Evolutionary conservation across 2,888 invertebrate species (phyloP).

Genomic region (Bellardia pandia): DNA sequence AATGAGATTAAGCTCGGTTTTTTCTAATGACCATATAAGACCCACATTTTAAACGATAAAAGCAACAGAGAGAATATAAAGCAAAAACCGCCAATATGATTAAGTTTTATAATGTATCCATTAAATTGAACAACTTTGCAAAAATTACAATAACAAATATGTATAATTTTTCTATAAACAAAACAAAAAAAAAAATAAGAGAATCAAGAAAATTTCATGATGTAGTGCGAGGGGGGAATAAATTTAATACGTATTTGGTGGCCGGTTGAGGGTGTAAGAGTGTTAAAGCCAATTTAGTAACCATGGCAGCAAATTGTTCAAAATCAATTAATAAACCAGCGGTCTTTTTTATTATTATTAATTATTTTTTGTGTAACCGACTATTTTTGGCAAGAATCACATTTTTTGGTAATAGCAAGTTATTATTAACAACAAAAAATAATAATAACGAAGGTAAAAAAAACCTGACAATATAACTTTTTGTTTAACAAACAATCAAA

Average conservation of each 20-base stretch:
- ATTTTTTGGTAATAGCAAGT: conserved; percentile 6
- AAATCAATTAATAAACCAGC: not conserved
- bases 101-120: not conserved
- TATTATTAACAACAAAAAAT: not conserved
- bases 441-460: not conserved
- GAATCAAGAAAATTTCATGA: not conserved
- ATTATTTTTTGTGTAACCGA: not conserved
- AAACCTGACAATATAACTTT: not conserved
- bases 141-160: not conserved
- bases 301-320: not conserved
- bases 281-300: not conserved
- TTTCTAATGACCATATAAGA: conserved; percentile 8
- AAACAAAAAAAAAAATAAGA: not conserved
- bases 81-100: not conserved
- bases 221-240: too few species aligned
- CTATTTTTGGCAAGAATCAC: conserved; percentile 1
- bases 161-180: not conserved
- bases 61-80: not conserved
- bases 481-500: not conserved
- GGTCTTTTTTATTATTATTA: not conserved
- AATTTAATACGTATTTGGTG: too few species aligned
- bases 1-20: not conserved
- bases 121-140: not conserved
- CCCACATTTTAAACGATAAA: not conserved
- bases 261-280: not conserved